These are phyloP conservation scores for Hirundichthys speculiger DNA, from an alignment of 2,113 vertebrate genomes.

Conservation along the genomic window DNA sequence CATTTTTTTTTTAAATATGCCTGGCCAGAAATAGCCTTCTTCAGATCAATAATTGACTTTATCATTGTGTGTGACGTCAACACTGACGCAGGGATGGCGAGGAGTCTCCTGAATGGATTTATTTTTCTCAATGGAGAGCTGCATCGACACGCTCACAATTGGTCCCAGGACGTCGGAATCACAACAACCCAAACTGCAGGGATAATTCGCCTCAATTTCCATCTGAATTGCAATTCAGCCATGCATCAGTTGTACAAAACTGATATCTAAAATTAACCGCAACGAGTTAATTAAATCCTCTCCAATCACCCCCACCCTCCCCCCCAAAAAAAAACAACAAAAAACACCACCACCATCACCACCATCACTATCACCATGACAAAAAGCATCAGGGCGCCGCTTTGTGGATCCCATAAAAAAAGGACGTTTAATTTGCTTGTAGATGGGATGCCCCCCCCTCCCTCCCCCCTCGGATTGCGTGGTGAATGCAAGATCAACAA, in stretches of 20 bases:
- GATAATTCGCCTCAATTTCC: not conserved
- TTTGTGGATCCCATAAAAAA: not conserved
- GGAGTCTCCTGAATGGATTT: constrained; percentile 99
- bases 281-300: constrained; percentile 49
- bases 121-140: constrained; percentile 96
- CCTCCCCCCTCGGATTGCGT: not conserved
- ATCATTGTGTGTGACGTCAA: constrained; percentile 96
- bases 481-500: constrained; percentile 33
- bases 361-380: no score
- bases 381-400: not conserved
- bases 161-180: constrained; percentile 70
- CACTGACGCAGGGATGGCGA: constrained; percentile 94
- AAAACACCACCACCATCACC: no score
- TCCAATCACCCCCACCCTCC: constrained; percentile 45
- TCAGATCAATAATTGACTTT: constrained; percentile 87
- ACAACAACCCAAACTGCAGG: constrained; percentile 47
- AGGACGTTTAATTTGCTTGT: not conserved
- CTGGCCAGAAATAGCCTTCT: constrained; percentile 79
- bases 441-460: no score
- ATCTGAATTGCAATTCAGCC: not conserved
- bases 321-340: constrained; percentile 12
- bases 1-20: constrained; percentile 68
- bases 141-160: constrained; percentile 84
- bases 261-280: constrained; percentile 1
- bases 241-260: not conserved